A percentile compares a stretch with the other conserved stretches of the same genome.
Conservation (phyloP, 2,888 invertebrate genomes). For the Strigamia crassipes region DNA sequence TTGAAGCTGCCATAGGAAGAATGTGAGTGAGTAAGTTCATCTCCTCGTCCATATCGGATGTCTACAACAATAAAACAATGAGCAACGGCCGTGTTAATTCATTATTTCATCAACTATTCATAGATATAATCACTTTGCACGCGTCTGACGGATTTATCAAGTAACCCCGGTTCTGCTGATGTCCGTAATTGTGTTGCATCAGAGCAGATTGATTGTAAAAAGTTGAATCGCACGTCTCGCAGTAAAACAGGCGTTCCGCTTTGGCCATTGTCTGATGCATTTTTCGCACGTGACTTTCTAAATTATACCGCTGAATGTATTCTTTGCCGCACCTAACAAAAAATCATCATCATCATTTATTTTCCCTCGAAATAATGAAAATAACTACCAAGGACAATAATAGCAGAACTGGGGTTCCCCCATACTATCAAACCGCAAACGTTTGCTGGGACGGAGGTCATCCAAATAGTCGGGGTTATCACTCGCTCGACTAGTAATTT, state of each 20-base stretch:
- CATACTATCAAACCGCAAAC: slow-evolving; percentile 42
- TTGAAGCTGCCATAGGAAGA: slow-evolving; percentile 20
- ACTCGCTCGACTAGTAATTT: slow-evolving; percentile 41
- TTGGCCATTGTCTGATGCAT: slow-evolving; percentile 36
- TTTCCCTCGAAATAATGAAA: too few relatives aligned
- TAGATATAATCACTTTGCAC: background rate
- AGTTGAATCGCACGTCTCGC: slow-evolving; percentile 33
- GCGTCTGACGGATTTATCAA: slow-evolving; percentile 33
- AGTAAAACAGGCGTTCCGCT: slow-evolving; percentile 44
- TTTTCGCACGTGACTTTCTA: slow-evolving; percentile 43
- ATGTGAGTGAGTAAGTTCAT: slow-evolving; percentile 33
- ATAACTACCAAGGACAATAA: slow-evolving; percentile 44
- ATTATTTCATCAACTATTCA: too few relatives aligned
- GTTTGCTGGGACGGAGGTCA: slow-evolving; percentile 45
- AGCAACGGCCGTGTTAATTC: background rate
- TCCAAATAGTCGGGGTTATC: slow-evolving; percentile 34
- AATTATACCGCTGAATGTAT: slow-evolving; percentile 41
- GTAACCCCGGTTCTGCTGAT: slow-evolving; percentile 44
- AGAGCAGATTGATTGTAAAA: slow-evolving; percentile 43
- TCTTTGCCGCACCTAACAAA: slow-evolving; percentile 43
- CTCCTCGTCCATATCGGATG: slow-evolving; percentile 29
- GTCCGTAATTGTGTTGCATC: slow-evolving; percentile 43
- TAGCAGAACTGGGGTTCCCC: slow-evolving; percentile 46
- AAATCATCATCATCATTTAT: background rate
- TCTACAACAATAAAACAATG: background rate